A percentile compares a stretch with the other conserved stretches of the same genome.
These are phyloP conservation scores for Anoplolepis gracilipes DNA, from an alignment of 1,140 invertebrate genomes.

Conservation along the genomic window DNA sequence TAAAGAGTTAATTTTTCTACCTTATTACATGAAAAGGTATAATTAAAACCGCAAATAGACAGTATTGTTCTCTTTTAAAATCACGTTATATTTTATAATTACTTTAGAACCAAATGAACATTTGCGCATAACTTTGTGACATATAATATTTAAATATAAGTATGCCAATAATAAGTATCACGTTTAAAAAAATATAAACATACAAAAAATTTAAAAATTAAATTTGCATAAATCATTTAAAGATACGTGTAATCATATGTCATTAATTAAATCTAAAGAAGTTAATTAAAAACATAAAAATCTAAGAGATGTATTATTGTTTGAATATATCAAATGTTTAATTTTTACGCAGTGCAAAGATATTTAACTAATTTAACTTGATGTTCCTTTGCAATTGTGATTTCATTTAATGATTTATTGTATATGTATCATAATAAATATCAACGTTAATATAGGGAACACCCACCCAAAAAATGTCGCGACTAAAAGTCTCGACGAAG, in stretches of 20 bases:
- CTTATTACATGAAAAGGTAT: background rate
- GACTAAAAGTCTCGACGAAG: background rate
- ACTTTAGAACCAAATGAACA: background rate
- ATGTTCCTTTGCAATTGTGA: background rate
- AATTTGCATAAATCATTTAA: background rate
- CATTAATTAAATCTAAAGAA: background rate
- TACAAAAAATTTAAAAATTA: background rate
- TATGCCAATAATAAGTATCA: background rate
- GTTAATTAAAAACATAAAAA: background rate
- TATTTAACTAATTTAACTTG: background rate
- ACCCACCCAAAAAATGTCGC: background rate
- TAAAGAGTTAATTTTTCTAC: constrained; percentile 42
- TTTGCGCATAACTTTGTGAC: background rate
- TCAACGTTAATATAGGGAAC: background rate
- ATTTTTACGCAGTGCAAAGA: background rate
- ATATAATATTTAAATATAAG: background rate
- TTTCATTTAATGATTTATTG: constrained; percentile 16
- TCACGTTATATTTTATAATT: background rate
- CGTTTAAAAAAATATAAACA: background rate
- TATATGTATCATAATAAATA: background rate
- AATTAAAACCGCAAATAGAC: background rate
- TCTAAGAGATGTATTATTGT: too few species aligned
- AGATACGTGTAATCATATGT: background rate
- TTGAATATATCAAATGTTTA: background rate
- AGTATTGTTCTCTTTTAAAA: constrained; percentile 13